Conservation (phyloP, 2,888 invertebrate genomes). For the Aspidiotus rigidus region DNA sequence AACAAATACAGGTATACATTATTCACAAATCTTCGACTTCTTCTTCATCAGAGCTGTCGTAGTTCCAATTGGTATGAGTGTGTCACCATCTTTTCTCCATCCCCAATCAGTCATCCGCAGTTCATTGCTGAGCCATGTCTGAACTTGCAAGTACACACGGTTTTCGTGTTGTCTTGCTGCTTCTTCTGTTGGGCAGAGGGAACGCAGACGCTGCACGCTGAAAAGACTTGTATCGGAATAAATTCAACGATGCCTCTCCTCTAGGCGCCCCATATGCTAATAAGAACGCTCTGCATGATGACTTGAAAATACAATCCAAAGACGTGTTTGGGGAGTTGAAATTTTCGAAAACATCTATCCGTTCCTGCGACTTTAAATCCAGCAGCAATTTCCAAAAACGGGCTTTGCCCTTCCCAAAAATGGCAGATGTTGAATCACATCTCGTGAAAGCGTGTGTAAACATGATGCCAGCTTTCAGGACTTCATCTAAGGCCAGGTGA, state of each 20-base stretch:
- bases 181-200: background rate
- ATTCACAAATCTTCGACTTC: background rate
- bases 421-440: slow-evolving; percentile 3
- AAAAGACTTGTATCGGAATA: slow-evolving; percentile 11
- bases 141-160: slow-evolving; percentile 39
- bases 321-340: background rate
- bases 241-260: slow-evolving; percentile 1
- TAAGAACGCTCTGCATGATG: slow-evolving; percentile 5
- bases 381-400: slow-evolving; percentile 5
- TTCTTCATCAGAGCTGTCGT: slow-evolving; percentile 15
- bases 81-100: slow-evolving; percentile 39
- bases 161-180: slow-evolving; percentile 39
- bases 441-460: slow-evolving; percentile 5
- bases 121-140: slow-evolving; percentile 38
- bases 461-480: slow-evolving; percentile 1
- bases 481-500: background rate
- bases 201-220: slow-evolving; percentile 1
- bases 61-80: slow-evolving; percentile 35
- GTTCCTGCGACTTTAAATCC: background rate
- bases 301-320: background rate
- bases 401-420: slow-evolving; percentile 15
- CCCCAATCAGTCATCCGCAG: slow-evolving; percentile 39
- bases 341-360: background rate
- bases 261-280: slow-evolving; percentile 12
- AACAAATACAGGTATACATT: background rate